A percentile compares a stretch with the other conserved stretches of the same genome.
These are phyloP conservation scores for Silurus aristotelis DNA, from an alignment of 2,797 vertebrate species.

Conservation along the genomic window DNA sequence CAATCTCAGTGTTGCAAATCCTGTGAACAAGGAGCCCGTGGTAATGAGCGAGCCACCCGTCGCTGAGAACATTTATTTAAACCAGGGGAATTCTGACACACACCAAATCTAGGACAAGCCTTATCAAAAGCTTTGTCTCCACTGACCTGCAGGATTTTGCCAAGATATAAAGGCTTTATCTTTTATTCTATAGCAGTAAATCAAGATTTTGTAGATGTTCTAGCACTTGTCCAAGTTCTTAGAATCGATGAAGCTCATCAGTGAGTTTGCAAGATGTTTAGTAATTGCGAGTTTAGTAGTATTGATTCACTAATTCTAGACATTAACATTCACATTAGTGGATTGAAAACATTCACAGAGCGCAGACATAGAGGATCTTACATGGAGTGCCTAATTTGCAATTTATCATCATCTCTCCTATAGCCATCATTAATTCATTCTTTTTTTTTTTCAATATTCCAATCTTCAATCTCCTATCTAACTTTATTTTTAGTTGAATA, in stretches of 20 bases:
- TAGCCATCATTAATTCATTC: not conserved
- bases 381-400: not conserved
- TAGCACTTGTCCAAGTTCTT: not conserved
- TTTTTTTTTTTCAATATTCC: not conserved
- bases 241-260: not conserved
- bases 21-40: slow-evolving; percentile 70
- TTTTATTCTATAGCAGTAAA: not conserved
- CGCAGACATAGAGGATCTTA: not conserved
- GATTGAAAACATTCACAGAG: not conserved
- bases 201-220: not conserved
- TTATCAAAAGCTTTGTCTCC: not conserved
- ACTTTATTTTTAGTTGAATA: not conserved
- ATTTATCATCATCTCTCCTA: not conserved
- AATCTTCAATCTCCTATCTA: no score
- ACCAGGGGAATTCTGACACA: slow-evolving; percentile 3
- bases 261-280: not conserved
- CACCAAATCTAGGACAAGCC: not conserved
- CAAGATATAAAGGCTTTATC: not conserved
- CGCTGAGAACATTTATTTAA: slow-evolving; percentile 40
- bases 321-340: not conserved
- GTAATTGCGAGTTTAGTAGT: not conserved
- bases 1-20: slow-evolving; percentile 84
- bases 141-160: not conserved
- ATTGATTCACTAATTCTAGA: not conserved
- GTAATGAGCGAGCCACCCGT: slow-evolving; percentile 54